phyloP scores from a whole-genome alignment of 2,888 invertebrate genomes.

The Pyrocoelia pectoralis region DNA sequence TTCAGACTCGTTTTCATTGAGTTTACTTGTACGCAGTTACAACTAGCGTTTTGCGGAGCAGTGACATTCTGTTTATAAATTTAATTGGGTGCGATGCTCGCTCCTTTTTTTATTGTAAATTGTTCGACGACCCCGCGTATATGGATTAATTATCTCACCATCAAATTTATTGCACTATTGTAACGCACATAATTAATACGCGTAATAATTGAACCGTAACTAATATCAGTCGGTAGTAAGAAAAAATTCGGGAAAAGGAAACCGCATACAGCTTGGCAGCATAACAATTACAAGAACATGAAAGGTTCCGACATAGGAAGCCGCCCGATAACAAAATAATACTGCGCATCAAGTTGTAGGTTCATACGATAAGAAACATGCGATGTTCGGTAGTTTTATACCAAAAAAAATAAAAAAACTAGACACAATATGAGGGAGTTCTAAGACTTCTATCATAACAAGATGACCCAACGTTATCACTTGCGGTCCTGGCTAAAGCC shows the following conservation, averaged over 20 bases:
- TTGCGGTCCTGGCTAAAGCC: slow-evolving; percentile 28
- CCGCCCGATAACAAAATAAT: slow-evolving; percentile 28
- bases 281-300: slow-evolving; percentile 30
- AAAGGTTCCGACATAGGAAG: slow-evolving; percentile 34
- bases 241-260: slow-evolving; percentile 24
- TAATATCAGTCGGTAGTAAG: slow-evolving; percentile 13
- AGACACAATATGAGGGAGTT: slow-evolving; percentile 23
- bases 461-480: slow-evolving; percentile 33
- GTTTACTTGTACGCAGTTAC: slow-evolving; percentile 37
- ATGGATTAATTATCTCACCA: slow-evolving; percentile 14
- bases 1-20: slow-evolving; percentile 40
- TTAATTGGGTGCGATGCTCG: slow-evolving; percentile 48
- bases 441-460: slow-evolving; percentile 20
- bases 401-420: slow-evolving; percentile 18
- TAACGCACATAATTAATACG: not conserved
- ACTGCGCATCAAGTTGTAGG: slow-evolving; percentile 29
- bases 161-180: too few relatives aligned
- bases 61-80: slow-evolving; percentile 49
- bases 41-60: slow-evolving; percentile 38
- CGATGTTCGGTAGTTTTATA: slow-evolving; percentile 24
- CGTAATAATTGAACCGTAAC: not conserved
- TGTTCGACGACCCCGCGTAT: slow-evolving; percentile 23
- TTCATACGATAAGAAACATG: slow-evolving; percentile 25
- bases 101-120: slow-evolving; percentile 26
- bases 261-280: slow-evolving; percentile 18